Evolutionary conservation across 2,797 vertebrate species (phyloP).

Genomic region (Oreonectes daqikongensis): DNA sequence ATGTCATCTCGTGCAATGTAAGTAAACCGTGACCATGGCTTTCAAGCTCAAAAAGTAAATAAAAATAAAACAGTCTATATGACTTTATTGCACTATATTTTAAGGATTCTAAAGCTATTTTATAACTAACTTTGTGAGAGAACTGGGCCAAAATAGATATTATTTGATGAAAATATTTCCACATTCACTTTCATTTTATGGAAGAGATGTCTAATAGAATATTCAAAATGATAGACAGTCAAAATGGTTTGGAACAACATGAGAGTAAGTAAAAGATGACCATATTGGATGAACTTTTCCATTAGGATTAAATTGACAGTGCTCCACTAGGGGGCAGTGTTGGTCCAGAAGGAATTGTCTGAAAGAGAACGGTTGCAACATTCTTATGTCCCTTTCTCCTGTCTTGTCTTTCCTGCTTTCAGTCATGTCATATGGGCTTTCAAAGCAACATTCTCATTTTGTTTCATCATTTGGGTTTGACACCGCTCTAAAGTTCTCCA

Average conservation of each 20-base stretch:
- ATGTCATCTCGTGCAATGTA: background rate
- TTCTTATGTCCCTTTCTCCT: conserved; percentile 21
- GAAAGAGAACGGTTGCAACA: background rate
- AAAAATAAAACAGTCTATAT: too few species aligned
- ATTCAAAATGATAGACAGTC: too few species aligned
- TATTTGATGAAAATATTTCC: too few species aligned
- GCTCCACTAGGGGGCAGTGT: conserved; percentile 56
- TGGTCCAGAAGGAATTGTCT: conserved; percentile 8
- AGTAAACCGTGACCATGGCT: background rate
- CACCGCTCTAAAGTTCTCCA: conserved; percentile 21
- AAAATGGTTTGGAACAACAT: too few species aligned
- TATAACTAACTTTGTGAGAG: too few species aligned
- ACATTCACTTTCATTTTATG: too few species aligned
- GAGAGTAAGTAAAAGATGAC: too few species aligned
- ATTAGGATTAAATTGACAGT: background rate
- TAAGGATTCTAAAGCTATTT: too few species aligned
- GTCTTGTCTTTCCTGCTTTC: background rate
- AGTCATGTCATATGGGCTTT: background rate
- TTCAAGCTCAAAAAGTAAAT: background rate
- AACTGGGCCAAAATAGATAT: too few species aligned
- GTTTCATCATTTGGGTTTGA: conserved; percentile 43
- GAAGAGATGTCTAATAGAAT: too few species aligned
- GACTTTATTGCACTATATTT: too few species aligned
- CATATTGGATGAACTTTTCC: background rate
- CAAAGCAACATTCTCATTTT: conserved; percentile 10